These are phyloP conservation scores for Dolichoris vasculosae DNA, from an alignment of 1,140 invertebrate genomes.

Conservation along the genomic window DNA sequence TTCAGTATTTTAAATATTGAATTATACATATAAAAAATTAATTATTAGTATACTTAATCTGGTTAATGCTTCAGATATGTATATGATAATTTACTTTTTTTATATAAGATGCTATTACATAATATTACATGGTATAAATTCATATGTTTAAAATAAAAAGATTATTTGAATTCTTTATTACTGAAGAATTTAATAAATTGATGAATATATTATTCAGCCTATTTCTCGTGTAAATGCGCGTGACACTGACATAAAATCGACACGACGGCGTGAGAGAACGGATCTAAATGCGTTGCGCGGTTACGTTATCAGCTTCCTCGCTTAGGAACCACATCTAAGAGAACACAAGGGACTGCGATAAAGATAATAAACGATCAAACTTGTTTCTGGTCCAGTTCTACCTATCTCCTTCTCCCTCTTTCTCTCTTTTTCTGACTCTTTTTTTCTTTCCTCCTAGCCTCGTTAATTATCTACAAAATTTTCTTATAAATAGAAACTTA, in stretches of 20 bases:
- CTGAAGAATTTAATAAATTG: too few relatives aligned
- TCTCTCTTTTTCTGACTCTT: background rate
- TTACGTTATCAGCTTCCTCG: conserved; percentile 65
- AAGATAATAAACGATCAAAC: conserved; percentile 56
- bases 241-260: conserved; percentile 38
- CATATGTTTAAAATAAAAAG: too few relatives aligned
- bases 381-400: conserved; percentile 52
- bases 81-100: too few relatives aligned
- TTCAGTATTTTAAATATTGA: too few relatives aligned
- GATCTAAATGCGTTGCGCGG: conserved; percentile 41
- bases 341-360: conserved; percentile 50
- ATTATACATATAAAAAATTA: too few relatives aligned
- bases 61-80: too few relatives aligned
- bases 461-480: background rate
- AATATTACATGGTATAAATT: too few relatives aligned
- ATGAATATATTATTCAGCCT: too few relatives aligned
- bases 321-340: conserved; percentile 50
- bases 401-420: background rate
- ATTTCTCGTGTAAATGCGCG: background rate
- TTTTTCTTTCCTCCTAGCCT: background rate
- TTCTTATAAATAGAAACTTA: too few relatives aligned
- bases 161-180: too few relatives aligned
- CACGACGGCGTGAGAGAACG: conserved; percentile 50
- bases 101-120: too few relatives aligned
- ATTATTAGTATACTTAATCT: too few relatives aligned